Base-by-base conservation (phyloP, 2,113 vertebrate genomes). In the Rhynchomys soricoides region DNA sequence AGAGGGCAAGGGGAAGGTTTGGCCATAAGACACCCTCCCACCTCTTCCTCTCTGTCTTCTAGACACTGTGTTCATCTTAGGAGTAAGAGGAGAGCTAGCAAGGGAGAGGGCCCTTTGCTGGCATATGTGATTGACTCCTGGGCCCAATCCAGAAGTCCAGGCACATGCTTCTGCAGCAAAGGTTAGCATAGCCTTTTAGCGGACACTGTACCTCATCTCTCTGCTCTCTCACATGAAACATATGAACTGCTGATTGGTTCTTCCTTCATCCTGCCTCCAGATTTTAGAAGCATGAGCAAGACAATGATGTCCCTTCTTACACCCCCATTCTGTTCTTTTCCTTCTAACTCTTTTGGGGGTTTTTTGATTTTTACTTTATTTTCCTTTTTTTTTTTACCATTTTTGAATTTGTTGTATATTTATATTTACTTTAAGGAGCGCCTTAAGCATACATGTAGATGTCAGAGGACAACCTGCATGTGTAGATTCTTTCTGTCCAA, bases 301-400 rank as follows among this genome's bases (percentile, higher is more conserved):
- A 26, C 45, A 29, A 8, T 70, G 13, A 79, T 40, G 64, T 45
- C 40, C 5, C 7, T 29, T 21, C 21, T 64, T 50, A 73, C 3
- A 17, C 11, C 19, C 17, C 50, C 70, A 31, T 7, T 10, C 3
- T 4, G 10, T 13, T n/a, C 4, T 48, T 90, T 66, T 86, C 11
- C 45, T 62, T 73, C 68, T 37, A 9, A 29, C 17, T 88, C 55
- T 52, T 62, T 66, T 22, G 31, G n/a, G 9, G 52, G 5, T 40
- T 19, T 11, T 22, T 34, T 1, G 9, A 16, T 26, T 50, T 21
- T 43, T 7, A 8, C 37, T 45, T n/a, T 24, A 1, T 1, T 40
- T 50, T 45, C 9, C 40, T 73, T 29, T 55, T 31, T 17, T 21
- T 48, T 45, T 45, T 85, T 24, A 64, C 12, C 31, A 78, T 77